Conservation (phyloP, 2,888 invertebrate species). For the Dioctria linearis region DNA sequence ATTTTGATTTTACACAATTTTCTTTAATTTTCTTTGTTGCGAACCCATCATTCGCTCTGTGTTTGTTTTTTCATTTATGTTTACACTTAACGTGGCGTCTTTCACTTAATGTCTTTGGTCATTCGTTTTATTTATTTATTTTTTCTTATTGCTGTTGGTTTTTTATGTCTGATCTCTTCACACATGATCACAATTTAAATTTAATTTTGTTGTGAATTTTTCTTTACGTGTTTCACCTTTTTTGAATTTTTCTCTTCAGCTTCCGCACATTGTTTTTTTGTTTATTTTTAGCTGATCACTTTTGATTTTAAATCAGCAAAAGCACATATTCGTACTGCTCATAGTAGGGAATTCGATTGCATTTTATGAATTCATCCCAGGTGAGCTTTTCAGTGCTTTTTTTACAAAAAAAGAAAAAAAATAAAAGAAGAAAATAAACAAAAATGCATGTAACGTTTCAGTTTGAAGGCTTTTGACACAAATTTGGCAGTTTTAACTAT, state of each 20-base stretch:
- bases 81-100: background rate
- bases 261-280: constrained; percentile 39
- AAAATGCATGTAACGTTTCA: constrained; percentile 1
- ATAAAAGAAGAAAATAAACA: background rate
- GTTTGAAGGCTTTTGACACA: too few relatives aligned
- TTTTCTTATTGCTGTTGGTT: background rate
- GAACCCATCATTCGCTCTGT: background rate
- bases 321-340: constrained; percentile 25
- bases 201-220: background rate
- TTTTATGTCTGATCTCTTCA: constrained; percentile 9
- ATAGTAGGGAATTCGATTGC: constrained; percentile 34
- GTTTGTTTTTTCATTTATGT: background rate
- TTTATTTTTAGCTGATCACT: constrained; percentile 35
- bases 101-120: background rate
- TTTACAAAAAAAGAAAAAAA: too few relatives aligned
- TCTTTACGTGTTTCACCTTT: constrained; percentile 9
- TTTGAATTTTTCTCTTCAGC: constrained; percentile 15
- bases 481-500: too few relatives aligned
- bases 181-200: background rate
- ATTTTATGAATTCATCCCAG: constrained; percentile 37
- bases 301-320: constrained; percentile 23
- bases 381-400: constrained; percentile 37
- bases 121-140: background rate
- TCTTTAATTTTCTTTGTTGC: constrained; percentile 5
- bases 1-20: background rate